Evolutionary conservation across 2,888 invertebrate species (phyloP).

Genomic region (Eilema sororculum): DNA sequence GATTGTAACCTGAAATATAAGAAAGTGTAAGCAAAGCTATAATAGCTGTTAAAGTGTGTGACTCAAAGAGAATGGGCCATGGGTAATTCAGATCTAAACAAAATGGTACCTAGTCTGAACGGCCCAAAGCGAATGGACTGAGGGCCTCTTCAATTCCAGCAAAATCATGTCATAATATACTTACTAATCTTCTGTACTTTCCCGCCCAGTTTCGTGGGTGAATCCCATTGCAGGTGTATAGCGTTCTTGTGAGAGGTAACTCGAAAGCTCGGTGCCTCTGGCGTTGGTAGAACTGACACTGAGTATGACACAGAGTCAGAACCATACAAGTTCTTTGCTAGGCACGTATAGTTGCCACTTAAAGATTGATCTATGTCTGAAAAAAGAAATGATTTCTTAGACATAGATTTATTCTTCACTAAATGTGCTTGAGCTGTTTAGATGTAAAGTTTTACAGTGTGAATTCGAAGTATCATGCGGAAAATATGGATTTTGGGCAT

Average conservation of each 20-base stretch:
- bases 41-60: neutral
- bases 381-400: too few relatives aligned
- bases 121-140: neutral
- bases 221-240: slow-evolving; percentile 89
- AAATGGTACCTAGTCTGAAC: neutral
- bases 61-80: too few relatives aligned
- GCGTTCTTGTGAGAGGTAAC: slow-evolving; percentile 80
- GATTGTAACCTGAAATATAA: slow-evolving; percentile 72
- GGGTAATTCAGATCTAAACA: too few relatives aligned
- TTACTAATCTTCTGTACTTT: slow-evolving; percentile 76
- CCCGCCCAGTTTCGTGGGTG: slow-evolving; percentile 68
- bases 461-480: too few relatives aligned
- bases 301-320: slow-evolving; percentile 93
- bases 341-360: slow-evolving; percentile 93
- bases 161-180: slow-evolving; percentile 28
- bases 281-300: slow-evolving; percentile 92
- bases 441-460: too few relatives aligned
- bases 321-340: slow-evolving; percentile 94
- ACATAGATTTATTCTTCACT: too few relatives aligned
- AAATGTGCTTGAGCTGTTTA: too few relatives aligned
- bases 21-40: neutral
- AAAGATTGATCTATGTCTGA: slow-evolving; percentile 90
- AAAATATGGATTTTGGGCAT: too few relatives aligned
- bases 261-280: slow-evolving; percentile 89
- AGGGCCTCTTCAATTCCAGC: neutral